A percentile compares a stretch with the other conserved stretches of the same genome.
Evolutionary conservation across 2,797 vertebrate genomes (phyloP).

Genomic region (Chaetodon trifasciatus): DNA sequence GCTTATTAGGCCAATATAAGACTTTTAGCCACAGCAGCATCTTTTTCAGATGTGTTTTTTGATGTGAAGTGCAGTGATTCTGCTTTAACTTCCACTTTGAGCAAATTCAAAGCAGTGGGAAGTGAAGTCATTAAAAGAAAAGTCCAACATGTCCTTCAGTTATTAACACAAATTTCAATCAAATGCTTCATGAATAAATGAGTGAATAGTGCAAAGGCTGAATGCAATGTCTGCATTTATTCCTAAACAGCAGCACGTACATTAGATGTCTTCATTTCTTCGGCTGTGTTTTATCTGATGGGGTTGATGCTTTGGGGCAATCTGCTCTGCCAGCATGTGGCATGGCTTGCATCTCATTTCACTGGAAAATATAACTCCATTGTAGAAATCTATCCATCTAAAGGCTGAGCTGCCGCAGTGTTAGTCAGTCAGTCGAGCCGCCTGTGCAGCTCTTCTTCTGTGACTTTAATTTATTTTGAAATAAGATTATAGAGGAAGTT

Average conservation of each 20-base stretch:
- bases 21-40: not conserved
- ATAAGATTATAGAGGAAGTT: constrained; percentile 53
- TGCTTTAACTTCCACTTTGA: not conserved
- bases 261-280: not conserved
- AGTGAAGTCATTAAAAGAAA: not conserved
- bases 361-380: constrained; percentile 73
- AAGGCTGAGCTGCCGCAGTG: constrained; percentile 37
- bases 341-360: constrained; percentile 56
- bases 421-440: constrained; percentile 31
- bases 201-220: not conserved
- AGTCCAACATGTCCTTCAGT: not conserved
- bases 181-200: not conserved
- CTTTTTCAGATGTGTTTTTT: not conserved
- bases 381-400: constrained; percentile 47
- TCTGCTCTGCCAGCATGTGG: constrained; percentile 51
- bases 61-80: not conserved
- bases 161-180: not conserved
- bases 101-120: not conserved
- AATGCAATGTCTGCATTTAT: constrained; percentile 16
- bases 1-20: not conserved
- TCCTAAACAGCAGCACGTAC: not conserved
- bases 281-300: constrained; percentile 56
- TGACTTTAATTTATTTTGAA: constrained; percentile 56
- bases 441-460: constrained; percentile 26
- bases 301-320: constrained; percentile 40